phyloP scores from a whole-genome alignment of 2,113 vertebrate species.

The Dasypus novemcinctus region DNA sequence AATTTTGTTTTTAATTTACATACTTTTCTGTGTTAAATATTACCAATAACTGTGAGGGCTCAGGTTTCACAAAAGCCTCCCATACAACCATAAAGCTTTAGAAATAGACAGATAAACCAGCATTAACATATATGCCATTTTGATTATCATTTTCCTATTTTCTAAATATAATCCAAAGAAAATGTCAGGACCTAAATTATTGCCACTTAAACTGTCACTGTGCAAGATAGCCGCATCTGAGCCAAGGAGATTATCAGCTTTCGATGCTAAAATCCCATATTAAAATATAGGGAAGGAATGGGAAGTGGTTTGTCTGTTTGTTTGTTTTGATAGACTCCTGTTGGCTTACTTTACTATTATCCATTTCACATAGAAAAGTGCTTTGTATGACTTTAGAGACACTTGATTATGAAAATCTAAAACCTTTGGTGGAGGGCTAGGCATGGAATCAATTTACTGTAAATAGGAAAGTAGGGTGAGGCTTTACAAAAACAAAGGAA shows the following conservation, averaged over 20 bases:
- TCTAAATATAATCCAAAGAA: neutral
- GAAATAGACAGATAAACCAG: neutral
- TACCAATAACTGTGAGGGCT: neutral
- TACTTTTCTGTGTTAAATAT: slow-evolving; percentile 12
- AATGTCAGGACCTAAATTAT: neutral
- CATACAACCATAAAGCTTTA: neutral
- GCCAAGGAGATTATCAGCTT: neutral
- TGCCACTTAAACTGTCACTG: neutral
- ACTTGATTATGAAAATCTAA: neutral
- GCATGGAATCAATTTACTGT: neutral
- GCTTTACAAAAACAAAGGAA: neutral
- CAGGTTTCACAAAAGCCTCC: neutral
- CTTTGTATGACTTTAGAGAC: neutral
- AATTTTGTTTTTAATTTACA: slow-evolving; percentile 28
- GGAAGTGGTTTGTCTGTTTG: too few relatives aligned
- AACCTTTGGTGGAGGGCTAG: neutral
- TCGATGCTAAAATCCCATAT: neutral
- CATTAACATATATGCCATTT: neutral
- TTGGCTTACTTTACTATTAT: neutral
- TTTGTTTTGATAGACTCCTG: neutral
- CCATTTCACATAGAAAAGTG: neutral
- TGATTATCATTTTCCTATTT: neutral
- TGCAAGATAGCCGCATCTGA: neutral
- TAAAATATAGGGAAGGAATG: neutral
- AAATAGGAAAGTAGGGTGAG: neutral